Conservation (phyloP, 35 echinoderm and acorn worm genomes). For the Diadema setosum region DNA sequence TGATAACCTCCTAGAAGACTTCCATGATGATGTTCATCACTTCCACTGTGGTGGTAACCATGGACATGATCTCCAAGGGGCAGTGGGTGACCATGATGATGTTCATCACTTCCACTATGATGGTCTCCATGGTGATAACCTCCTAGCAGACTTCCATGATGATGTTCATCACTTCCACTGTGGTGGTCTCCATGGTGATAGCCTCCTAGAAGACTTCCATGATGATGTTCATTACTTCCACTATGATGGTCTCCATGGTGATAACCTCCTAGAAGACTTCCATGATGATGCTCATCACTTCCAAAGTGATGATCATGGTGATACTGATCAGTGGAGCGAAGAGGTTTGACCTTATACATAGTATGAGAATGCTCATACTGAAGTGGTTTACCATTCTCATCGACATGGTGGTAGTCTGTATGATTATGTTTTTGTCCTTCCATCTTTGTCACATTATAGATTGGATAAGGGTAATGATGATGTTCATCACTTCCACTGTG, state of each 20-base stretch:
- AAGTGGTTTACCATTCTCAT: too few species aligned
- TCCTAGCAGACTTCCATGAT: background rate
- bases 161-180: background rate
- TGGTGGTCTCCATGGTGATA: background rate
- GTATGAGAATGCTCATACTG: too few species aligned
- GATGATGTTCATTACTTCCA: background rate
- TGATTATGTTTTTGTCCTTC: too few species aligned
- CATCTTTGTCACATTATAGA: too few species aligned
- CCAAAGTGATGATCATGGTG: background rate
- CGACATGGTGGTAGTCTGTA: background rate
- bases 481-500: background rate
- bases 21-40: slow-evolving; percentile 21
- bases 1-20: background rate
- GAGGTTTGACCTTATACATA: too few species aligned
- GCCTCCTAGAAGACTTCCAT: background rate
- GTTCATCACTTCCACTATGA: slow-evolving; percentile 9
- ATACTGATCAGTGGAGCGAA: too few species aligned
- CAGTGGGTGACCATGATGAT: slow-evolving; percentile 4
- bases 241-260: background rate
- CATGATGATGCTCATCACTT: slow-evolving; percentile 23
- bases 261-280: background rate
- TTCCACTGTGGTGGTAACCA: background rate
- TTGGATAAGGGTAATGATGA: too few species aligned
- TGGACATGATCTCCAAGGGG: background rate
- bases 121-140: background rate